Evolutionary conservation across 2,888 invertebrate genomes (phyloP), one percentile per base, ranked within the genome.

Genomic region (Micropterix aruncella): DNA sequence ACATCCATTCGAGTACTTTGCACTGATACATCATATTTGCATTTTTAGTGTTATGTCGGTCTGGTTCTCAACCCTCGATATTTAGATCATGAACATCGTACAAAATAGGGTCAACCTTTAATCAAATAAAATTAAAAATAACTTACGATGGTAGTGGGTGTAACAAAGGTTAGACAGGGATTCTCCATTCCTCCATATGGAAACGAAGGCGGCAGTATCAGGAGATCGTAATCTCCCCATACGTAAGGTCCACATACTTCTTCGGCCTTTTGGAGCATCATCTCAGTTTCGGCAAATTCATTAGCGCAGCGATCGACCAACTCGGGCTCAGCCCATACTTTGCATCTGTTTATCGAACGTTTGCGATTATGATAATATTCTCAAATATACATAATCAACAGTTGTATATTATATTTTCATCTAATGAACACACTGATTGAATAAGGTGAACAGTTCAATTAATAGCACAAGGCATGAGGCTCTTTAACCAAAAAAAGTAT

Each of bases 131-230:
- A 43, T 16, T 18, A 39, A 37, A 16, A 46, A 17, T 44, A 19
- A 58, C 70, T 72, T 60, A 85, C 86, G 68, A 96, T 64, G 41
- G 94, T 58, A 0, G 95, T 94, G 2, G 95, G 95, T 0, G 95
- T 94, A 2, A 94, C 84, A 64, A 96, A 96, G 0, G 94, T 95
- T 41, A 96, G 65, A 59, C 94, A 94, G 0, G 95, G 95, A 70
- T 96, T 95, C 65, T 96, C 95, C 95, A 96, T 96, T 16, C 95
- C 95, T 1, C 95, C 95, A 59, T 81, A 94, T 0, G 95, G 92
- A 70, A 95, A 96, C 50, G 86, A 85, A 1, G 94, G 91, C 0
- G 95, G 95, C 57, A 96, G 73, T 37, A 95, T 87, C 36, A 96
- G 66, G 46, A 88, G 58, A 63, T 95, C 94, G 61, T 95, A 96